These are phyloP conservation scores for Saxidomus purpurata DNA, from an alignment of 1,140 invertebrate genomes.

Conservation along the genomic window DNA sequence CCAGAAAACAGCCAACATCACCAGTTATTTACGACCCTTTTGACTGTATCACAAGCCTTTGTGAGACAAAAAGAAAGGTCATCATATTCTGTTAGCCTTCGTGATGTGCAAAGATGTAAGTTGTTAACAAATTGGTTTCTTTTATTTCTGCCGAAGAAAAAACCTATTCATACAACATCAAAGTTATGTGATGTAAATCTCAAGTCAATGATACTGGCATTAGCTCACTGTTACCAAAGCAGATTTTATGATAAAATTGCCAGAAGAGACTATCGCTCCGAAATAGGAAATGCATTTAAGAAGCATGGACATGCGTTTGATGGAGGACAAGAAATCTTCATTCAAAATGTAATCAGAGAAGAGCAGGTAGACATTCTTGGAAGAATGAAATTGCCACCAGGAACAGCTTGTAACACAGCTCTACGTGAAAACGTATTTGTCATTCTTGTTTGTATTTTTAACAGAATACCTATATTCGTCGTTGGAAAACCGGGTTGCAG, in stretches of 20 bases:
- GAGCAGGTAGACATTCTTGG: conserved; percentile 65
- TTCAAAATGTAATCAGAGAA: conserved; percentile 43
- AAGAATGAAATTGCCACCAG: conserved; percentile 64
- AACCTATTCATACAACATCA: background rate
- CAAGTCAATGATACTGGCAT: conserved; percentile 35
- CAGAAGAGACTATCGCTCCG: conserved; percentile 66
- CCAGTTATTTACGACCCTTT: conserved; percentile 22
- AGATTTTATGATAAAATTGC: conserved; percentile 62
- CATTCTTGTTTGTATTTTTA: conserved; percentile 80
- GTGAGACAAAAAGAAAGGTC: conserved; percentile 62
- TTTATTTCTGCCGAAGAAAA: conserved; percentile 51
- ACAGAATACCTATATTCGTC: conserved; percentile 79
- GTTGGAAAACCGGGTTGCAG: conserved; percentile 83
- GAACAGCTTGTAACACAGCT: conserved; percentile 73
- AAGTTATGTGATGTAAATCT: background rate
- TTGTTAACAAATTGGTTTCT: conserved; percentile 73
- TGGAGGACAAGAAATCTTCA: background rate
- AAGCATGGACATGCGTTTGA: conserved; percentile 1
- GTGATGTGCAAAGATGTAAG: conserved; percentile 75
- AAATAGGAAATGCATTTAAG: conserved; percentile 26
- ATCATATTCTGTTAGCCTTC: conserved; percentile 74
- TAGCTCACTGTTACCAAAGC: conserved; percentile 67
- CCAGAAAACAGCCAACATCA: background rate
- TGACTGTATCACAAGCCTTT: conserved; percentile 71
- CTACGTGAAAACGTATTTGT: conserved; percentile 82